Evolutionary conservation across 1,140 invertebrate genomes (phyloP).

Genomic region (Drosophila mojavensis): DNA sequence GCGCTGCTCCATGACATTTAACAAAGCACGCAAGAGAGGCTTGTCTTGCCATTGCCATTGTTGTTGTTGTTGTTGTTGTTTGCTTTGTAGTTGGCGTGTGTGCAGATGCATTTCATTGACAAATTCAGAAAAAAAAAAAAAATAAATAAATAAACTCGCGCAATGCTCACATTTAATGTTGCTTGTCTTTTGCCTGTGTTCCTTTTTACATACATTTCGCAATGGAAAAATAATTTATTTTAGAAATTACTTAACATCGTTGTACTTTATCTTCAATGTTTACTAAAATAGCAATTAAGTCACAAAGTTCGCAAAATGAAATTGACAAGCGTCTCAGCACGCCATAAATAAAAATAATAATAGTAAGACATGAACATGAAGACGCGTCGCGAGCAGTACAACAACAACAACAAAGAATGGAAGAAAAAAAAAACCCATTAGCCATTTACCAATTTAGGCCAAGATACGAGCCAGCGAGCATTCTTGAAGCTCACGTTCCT

Average conservation of each 20-base stretch:
- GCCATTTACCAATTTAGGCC: conserved; percentile 64
- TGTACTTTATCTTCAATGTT: conserved; percentile 21
- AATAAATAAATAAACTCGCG: not conserved
- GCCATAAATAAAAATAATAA: conserved; percentile 39
- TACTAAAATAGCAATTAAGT: conserved; percentile 60
- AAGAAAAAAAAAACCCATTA: conserved; percentile 55
- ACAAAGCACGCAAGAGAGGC: conserved; percentile 40
- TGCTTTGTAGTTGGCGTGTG: conserved; percentile 37
- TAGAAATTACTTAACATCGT: conserved; percentile 45
- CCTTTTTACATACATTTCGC: conserved; percentile 29
- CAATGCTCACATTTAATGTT: conserved; percentile 45
- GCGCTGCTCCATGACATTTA: conserved; percentile 42
- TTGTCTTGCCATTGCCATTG: conserved; percentile 39
- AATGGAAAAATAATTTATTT: conserved; percentile 47
- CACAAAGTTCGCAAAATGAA: conserved; percentile 41
- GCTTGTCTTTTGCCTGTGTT: not conserved
- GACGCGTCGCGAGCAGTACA: conserved; percentile 11
- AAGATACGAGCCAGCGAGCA: conserved; percentile 52
- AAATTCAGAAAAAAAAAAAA: conserved; percentile 22
- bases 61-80: conserved; percentile 23
- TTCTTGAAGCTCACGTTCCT: conserved; percentile 34
- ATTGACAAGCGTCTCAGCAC: conserved; percentile 40
- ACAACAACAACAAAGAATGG: not conserved
- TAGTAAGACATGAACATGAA: conserved; percentile 13
- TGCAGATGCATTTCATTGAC: conserved; percentile 49